phyloP scores from a whole-genome alignment of 2,797 vertebrate genomes.

The Acipenser ruthenus region DNA sequence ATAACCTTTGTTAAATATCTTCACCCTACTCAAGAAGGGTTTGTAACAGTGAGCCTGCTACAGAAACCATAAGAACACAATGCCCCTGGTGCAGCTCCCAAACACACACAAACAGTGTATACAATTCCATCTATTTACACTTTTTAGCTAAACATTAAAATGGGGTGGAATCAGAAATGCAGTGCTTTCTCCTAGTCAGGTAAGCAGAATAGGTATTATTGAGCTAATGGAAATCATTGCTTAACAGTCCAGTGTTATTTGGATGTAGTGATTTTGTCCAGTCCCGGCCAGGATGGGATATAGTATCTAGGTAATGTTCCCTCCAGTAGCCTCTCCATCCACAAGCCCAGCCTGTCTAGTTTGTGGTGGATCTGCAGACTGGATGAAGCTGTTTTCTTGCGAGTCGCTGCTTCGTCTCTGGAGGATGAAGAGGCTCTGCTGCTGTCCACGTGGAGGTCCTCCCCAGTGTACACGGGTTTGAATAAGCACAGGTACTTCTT shows the following conservation, averaged over 20 bases:
- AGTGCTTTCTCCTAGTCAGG: too few species aligned
- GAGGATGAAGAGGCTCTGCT: conserved; percentile 40
- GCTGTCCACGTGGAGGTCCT: conserved; percentile 39
- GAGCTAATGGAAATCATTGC: too few species aligned
- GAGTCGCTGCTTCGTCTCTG: conserved; percentile 44
- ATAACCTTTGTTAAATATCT: too few species aligned
- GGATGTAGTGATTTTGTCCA: conserved; percentile 67
- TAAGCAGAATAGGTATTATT: too few species aligned
- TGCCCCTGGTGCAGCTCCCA: too few species aligned
- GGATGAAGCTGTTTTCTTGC: conserved; percentile 55
- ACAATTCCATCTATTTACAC: too few species aligned
- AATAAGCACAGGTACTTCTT: conserved; percentile 97
- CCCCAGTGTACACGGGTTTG: conserved; percentile 73
- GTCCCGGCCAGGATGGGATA: conserved; percentile 81
- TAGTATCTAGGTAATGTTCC: conserved; percentile 90
- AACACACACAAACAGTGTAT: too few species aligned
- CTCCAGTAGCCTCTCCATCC: conserved; percentile 94
- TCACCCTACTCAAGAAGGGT: too few species aligned
- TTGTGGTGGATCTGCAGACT: conserved; percentile 80
- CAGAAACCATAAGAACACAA: too few species aligned
- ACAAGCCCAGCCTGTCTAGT: conserved; percentile 82
- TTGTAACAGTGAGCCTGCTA: too few species aligned
- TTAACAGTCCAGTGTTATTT: conserved; percentile 41
- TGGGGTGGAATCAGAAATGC: too few species aligned
- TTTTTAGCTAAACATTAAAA: too few species aligned